phyloP scores from a whole-genome alignment of 30 jellyfish, hydroid and myxozoan species.

The Mastigias papua region DNA sequence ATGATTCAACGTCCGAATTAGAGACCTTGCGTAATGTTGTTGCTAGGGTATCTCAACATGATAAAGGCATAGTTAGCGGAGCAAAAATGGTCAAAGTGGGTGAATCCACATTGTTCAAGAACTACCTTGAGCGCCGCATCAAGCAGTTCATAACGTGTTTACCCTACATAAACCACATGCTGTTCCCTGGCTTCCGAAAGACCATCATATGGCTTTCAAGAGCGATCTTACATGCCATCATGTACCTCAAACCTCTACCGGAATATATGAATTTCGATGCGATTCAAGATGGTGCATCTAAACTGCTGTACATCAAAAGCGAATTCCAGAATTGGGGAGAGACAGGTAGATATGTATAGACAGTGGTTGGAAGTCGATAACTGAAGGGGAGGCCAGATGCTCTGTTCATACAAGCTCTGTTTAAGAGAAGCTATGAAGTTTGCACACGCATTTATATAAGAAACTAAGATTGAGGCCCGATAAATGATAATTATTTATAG shows the following conservation, averaged over 20 bases:
- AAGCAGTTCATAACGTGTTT: no score
- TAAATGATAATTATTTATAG: no score
- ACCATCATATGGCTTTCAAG: neutral
- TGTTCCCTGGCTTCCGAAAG: neutral
- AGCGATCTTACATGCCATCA: neutral
- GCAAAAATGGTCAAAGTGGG: neutral
- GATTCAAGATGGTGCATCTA: constrained; percentile 17
- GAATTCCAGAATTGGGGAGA: constrained; percentile 21
- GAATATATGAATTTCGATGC: neutral
- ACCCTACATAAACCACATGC: no score
- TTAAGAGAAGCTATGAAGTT: neutral
- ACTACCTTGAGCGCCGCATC: neutral
- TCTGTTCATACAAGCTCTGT: neutral
- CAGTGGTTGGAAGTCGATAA: neutral
- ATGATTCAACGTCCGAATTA: no score
- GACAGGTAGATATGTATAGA: neutral
- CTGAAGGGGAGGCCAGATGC: neutral
- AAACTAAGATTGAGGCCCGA: no score
- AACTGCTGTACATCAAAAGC: neutral
- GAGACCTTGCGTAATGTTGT: neutral
- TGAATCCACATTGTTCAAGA: neutral
- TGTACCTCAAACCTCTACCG: neutral
- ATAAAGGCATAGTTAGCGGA: neutral
- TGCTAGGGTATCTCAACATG: neutral
- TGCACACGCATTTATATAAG: no score